Conservation (phyloP, 2,888 invertebrate genomes). For the Micropterix aruncella region DNA sequence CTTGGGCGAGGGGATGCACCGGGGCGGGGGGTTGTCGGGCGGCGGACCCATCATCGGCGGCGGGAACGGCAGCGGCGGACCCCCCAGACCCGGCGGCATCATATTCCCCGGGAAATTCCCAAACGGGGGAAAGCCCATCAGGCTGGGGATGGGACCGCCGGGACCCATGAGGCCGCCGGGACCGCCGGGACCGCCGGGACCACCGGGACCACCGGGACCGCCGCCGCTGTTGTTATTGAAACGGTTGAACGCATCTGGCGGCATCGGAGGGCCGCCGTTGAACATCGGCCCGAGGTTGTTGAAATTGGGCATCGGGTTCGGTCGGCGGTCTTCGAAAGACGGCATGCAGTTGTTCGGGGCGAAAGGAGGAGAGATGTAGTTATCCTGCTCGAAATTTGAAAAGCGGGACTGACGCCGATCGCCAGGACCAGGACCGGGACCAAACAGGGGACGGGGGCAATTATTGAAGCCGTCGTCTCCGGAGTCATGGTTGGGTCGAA, state of each 20-base stretch:
- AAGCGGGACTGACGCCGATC: too few relatives aligned
- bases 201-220: constrained; percentile 6
- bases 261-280: constrained; percentile 9
- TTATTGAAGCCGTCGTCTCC: too few relatives aligned
- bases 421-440: too few relatives aligned
- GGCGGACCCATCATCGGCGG: not conserved
- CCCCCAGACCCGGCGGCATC: constrained; percentile 18
- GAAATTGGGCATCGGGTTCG: too few relatives aligned
- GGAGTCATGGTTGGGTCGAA: too few relatives aligned
- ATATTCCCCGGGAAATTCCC: constrained; percentile 15
- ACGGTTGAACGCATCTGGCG: constrained; percentile 4
- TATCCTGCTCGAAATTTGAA: too few relatives aligned
- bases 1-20: constrained; percentile 23
- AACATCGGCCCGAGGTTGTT: too few relatives aligned
- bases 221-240: too few relatives aligned
- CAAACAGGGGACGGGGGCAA: too few relatives aligned
- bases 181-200: constrained; percentile 6
- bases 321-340: too few relatives aligned
- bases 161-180: not conserved
- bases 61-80: constrained; percentile 6
- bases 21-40: constrained; percentile 20
- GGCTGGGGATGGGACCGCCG: constrained; percentile 7
- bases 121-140: constrained; percentile 15
- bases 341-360: too few relatives aligned
- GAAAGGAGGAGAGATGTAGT: too few relatives aligned